These are phyloP conservation scores for Nomada flava DNA, from an alignment of 2,888 invertebrate genomes.

Conservation along the genomic window DNA sequence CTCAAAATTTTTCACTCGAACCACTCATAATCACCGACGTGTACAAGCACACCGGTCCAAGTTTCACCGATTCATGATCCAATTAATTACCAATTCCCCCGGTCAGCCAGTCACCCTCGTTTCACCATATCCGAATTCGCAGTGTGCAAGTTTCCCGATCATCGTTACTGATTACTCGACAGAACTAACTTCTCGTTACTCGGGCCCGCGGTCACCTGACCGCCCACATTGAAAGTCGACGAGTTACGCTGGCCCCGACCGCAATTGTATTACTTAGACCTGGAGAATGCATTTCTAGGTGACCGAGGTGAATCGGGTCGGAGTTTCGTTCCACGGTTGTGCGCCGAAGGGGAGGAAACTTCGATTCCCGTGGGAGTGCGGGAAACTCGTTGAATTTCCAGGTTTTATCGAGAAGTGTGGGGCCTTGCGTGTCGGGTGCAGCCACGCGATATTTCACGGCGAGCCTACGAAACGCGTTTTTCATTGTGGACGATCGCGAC, in stretches of 20 bases:
- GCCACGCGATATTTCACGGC: constrained; percentile 14
- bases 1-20: too few species aligned
- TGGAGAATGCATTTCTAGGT: constrained; percentile 19
- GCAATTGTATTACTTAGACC: neutral
- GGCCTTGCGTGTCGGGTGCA: constrained; percentile 1
- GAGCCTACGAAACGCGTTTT: constrained; percentile 8
- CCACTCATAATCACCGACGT: too few species aligned
- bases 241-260: neutral
- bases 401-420: constrained; percentile 19
- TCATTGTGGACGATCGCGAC: neutral
- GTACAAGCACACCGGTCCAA: too few species aligned
- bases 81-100: too few species aligned
- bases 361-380: neutral
- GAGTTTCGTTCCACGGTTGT: neutral
- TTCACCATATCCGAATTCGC: neutral
- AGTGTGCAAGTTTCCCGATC: neutral
- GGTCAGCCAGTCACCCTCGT: too few species aligned
- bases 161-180: constrained; percentile 4
- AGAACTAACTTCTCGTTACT: neutral
- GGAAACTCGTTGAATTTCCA: neutral
- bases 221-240: neutral
- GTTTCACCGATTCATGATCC: too few species aligned
- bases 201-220: neutral
- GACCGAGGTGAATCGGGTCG: constrained; percentile 19
- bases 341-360: neutral